Base-by-base conservation (phyloP, 1,140 invertebrate species). In the Drosophila nasuta region DNA sequence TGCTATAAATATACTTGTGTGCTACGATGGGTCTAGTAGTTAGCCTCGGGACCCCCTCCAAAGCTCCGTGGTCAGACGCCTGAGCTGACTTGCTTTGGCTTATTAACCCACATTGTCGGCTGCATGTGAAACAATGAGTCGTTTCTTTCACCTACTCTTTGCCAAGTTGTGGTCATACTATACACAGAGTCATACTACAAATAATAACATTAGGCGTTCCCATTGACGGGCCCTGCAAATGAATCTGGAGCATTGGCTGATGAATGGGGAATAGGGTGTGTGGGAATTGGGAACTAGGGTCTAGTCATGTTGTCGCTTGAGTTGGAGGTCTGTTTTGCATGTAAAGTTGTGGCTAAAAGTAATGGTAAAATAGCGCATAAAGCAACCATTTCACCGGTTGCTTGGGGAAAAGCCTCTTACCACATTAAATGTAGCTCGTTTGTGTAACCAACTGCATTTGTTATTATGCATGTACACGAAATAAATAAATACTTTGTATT, bases 51-150 rank as follows among this genome's bases (percentile, higher is more conserved):
- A 25, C 20, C 30, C 30, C n/a, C n/a, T 17, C 28, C n/a, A 7
- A n/a, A 15, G 51, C 33, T 13, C 41, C 41, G 5, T 13, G 41
- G 20, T 25, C 20, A 25, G 46, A 48, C 45, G 6, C n/a, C 45
- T 33, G 54, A 15, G 67, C 57, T 59, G 45, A 67, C 35, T 66
- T 77, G 70, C 66, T 62, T 76, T 81, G 70, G 60, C 66, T 85
- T 83, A 83, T 85, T 83, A 83, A 80, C 81, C 81, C 81, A 83
- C 81, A 77, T 83, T 80, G 77, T 20, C 38, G 20, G 8, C 62
- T 46, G 77, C 76, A 81, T 72, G 81, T 68, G 81, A 70, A 56
- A 75, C 66, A 56, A 74, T 51, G 51, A 38, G 38, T 38, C 51
- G 58, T 66, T 72, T 71, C 13, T 65, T 48, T 48, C 35, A 13